These are phyloP conservation scores for Heliconius cydno DNA, from an alignment of 2,888 invertebrate species.

Conservation along the genomic window DNA sequence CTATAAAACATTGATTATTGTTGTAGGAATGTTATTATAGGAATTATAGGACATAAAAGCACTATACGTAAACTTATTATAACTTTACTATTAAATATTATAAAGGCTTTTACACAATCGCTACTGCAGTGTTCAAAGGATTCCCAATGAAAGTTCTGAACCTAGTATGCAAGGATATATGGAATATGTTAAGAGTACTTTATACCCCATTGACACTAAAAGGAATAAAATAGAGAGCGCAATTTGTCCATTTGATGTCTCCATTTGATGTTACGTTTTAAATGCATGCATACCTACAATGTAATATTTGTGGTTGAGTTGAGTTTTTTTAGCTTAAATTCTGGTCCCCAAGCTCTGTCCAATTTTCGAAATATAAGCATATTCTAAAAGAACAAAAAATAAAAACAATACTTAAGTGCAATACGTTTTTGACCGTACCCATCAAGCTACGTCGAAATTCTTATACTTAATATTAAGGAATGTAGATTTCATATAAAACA, in stretches of 20 bases:
- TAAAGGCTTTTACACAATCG: constrained; percentile 6
- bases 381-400: too few relatives aligned
- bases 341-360: too few relatives aligned
- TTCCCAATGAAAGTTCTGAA: constrained; percentile 5
- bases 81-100: not conserved
- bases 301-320: not conserved
- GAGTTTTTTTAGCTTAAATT: not conserved
- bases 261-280: constrained; percentile 22
- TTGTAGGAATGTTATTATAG: not conserved
- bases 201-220: constrained; percentile 32
- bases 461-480: too few relatives aligned
- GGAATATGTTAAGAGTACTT: constrained; percentile 31
- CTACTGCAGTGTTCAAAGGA: not conserved
- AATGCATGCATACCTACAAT: constrained; percentile 10
- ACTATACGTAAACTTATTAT: not conserved
- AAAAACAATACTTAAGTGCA: too few relatives aligned
- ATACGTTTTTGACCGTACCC: too few relatives aligned
- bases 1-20: not conserved
- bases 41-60: not conserved
- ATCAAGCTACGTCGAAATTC: too few relatives aligned
- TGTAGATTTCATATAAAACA: too few relatives aligned
- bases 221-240: constrained; percentile 28
- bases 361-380: too few relatives aligned
- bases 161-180: not conserved
- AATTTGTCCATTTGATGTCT: too few relatives aligned